Base-by-base conservation (phyloP, 1,140 invertebrate species). In the Bombus fervidus region DNA sequence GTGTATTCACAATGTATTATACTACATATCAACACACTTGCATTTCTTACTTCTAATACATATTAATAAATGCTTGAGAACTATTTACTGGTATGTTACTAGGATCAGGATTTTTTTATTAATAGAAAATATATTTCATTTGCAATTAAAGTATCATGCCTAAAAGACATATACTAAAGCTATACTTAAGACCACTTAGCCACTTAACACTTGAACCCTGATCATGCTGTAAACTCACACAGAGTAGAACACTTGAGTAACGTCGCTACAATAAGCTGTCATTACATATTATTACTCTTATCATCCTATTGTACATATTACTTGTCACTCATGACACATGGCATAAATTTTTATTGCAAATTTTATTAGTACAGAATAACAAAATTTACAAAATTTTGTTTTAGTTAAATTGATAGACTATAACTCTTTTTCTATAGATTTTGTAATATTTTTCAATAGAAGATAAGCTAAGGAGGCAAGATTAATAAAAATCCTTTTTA, bases 141-240 rank as follows among this genome's bases (percentile, higher is more conserved):
- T 43, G 34, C 31, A 81, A 88, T 90, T 86, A 90, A 62, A 84
- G 37, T 84, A 86, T 64, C 62, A 53, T 13, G 25, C 39, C 64
- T 66, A 41, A 81, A 73, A 76, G 37, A 73, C 57, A 74, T 69
- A 74, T 22, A 74, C 53, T 85, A 69, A 43, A 88, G 85, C 25
- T 47, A 75, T 86, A 89, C 81, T 92, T 91, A 86, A 91, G 88
- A 85, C 86, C 89, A 91, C 87, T 93, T 91, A 90, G 85, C 82
- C 85, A 77, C 89, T 93, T 93, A 92, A 93, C 90, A 92, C 84
- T 93, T 93, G 91, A 92, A 93, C 93, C 86, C 91, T 89, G 89
- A 89, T 90, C 91, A 81, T 74, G 62, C 72, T 64, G 66, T 85
- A 87, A 90, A 85, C 83, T 81, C 75, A 71, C 68, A 62, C 78